A percentile compares a stretch with the other conserved stretches of the same genome.
These are phyloP conservation scores for Capitulum mitella DNA, from an alignment of 2,888 invertebrate species.

Conservation along the genomic window DNA sequence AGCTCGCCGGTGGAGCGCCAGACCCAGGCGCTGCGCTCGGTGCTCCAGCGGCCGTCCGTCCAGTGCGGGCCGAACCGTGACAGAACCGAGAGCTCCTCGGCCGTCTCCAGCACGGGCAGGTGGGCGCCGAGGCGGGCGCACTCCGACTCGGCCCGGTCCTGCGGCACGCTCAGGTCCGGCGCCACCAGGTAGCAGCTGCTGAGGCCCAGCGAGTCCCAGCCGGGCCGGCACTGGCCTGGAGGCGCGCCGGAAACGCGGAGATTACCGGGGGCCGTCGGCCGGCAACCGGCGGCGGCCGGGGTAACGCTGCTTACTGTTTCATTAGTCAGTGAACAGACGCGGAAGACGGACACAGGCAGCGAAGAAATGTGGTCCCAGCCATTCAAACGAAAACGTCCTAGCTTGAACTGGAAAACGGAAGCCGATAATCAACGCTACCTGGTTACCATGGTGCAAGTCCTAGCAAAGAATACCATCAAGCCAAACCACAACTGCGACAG, in stretches of 20 bases:
- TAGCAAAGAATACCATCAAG: too few species aligned
- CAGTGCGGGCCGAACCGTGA: neutral
- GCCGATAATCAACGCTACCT: too few species aligned
- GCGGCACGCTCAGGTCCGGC: neutral
- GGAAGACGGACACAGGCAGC: too few species aligned
- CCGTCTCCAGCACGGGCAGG: neutral
- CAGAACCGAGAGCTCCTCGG: neutral
- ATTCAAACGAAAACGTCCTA: too few species aligned
- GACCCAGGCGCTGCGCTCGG: neutral
- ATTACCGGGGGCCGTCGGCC: too few species aligned
- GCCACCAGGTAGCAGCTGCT: neutral
- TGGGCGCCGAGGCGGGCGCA: neutral
- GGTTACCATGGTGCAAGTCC: too few species aligned
- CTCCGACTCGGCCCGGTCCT: neutral
- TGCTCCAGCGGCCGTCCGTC: neutral
- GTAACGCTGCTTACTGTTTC: too few species aligned
- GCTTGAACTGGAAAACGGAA: too few species aligned
- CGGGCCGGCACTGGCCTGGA: conserved; percentile 9
- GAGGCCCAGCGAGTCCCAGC: neutral
- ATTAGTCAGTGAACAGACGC: too few species aligned
- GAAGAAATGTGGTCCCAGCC: too few species aligned
- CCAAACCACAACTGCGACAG: too few species aligned
- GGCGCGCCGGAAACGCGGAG: neutral
- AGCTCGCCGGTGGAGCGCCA: neutral
- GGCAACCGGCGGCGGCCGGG: too few species aligned